Evolutionary conservation across 2,888 invertebrate species (phyloP).

Genomic region (Thyatira batis): DNA sequence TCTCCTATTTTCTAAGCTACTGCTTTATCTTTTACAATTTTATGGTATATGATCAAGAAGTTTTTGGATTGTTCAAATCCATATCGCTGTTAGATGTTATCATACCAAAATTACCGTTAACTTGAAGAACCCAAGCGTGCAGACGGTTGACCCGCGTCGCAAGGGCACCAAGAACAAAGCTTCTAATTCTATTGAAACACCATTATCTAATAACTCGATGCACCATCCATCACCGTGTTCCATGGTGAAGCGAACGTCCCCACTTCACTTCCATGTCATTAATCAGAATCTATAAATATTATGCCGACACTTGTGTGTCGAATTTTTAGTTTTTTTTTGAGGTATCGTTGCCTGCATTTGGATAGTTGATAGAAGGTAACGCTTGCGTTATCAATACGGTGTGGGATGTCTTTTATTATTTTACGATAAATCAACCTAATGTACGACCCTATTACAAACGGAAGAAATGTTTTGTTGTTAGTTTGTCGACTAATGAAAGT

Average conservation of each 20-base stretch:
- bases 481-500: too few species aligned
- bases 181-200: slow-evolving; percentile 79
- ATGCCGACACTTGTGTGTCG: slow-evolving; percentile 71
- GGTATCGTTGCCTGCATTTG: slow-evolving; percentile 8
- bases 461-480: background rate
- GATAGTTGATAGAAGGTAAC: background rate
- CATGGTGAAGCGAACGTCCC: slow-evolving; percentile 56
- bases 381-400: background rate
- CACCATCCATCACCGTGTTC: slow-evolving; percentile 63
- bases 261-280: slow-evolving; percentile 72
- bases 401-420: background rate
- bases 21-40: too few species aligned
- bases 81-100: background rate
- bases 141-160: slow-evolving; percentile 39
- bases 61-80: background rate
- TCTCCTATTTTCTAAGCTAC: too few species aligned
- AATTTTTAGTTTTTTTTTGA: slow-evolving; percentile 47
- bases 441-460: background rate
- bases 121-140: slow-evolving; percentile 18
- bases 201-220: slow-evolving; percentile 78
- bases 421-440: too few species aligned
- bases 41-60: too few species aligned
- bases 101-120: slow-evolving; percentile 3
- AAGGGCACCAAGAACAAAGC: slow-evolving; percentile 73
- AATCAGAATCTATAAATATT: slow-evolving; percentile 80